phyloP scores from a whole-genome alignment of 2,888 invertebrate genomes.

The Dynastes grantii region DNA sequence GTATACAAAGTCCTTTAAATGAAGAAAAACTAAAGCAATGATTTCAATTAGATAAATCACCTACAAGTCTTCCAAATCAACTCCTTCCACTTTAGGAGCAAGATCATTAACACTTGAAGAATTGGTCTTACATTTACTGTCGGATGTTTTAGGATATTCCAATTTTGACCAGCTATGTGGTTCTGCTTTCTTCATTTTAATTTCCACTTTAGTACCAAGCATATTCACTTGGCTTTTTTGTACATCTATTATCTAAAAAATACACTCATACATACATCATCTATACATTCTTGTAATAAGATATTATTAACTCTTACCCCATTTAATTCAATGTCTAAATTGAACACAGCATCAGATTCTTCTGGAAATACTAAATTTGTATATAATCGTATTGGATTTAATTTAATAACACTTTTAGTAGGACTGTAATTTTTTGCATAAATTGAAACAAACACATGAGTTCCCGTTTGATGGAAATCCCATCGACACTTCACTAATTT shows the following conservation, averaged over 20 bases:
- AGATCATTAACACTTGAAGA: conserved; percentile 68
- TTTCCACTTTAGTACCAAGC: conserved; percentile 93
- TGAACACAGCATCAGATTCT: conserved; percentile 80
- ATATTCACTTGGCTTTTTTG: conserved; percentile 82
- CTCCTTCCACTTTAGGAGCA: conserved; percentile 75
- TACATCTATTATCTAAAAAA: conserved; percentile 83
- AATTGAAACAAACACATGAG: conserved; percentile 87
- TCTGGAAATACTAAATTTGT: conserved; percentile 85
- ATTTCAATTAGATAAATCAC: background rate
- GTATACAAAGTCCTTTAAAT: background rate
- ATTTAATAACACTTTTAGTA: conserved; percentile 80
- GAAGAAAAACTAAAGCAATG: background rate
- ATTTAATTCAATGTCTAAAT: conserved; percentile 84
- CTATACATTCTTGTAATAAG: background rate
- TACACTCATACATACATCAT: background rate
- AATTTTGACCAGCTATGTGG: conserved; percentile 87
- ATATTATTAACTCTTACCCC: conserved; percentile 77
- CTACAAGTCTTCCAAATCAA: conserved; percentile 83
- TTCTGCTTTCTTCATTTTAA: conserved; percentile 90
- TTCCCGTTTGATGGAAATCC: conserved; percentile 97
- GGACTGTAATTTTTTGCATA: conserved; percentile 95
- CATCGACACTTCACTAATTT: conserved; percentile 80
- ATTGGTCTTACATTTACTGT: conserved; percentile 59
- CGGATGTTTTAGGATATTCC: conserved; percentile 74
- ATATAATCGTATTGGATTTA: conserved; percentile 88